A percentile compares a stretch with the other conserved stretches of the same genome.
These are phyloP conservation scores for Rhegmatorhina hoffmannsi DNA, from an alignment of 2,113 vertebrate species.

Conservation along the genomic window DNA sequence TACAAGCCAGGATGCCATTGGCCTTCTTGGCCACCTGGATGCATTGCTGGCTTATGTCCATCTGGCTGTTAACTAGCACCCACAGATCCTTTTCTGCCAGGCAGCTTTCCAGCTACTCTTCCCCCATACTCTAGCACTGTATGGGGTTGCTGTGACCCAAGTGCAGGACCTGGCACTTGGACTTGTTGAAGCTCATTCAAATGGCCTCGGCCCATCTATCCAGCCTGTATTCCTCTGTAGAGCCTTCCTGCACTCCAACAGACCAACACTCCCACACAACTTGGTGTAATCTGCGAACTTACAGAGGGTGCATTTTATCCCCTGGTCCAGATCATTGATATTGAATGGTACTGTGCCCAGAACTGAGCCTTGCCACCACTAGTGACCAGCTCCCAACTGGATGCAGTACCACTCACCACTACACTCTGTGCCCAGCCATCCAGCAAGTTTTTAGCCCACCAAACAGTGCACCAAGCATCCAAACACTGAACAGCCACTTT, in stretches of 20 bases:
- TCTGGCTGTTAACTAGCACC: accelerated
- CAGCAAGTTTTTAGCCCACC: accelerated
- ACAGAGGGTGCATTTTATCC: no score
- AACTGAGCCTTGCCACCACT: background rate
- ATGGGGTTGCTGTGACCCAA: background rate
- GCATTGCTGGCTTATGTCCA: background rate
- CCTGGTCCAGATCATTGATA: background rate
- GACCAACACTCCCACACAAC: background rate
- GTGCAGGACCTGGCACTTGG: background rate
- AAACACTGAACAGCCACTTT: background rate
- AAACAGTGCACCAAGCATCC: background rate
- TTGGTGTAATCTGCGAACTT: background rate
- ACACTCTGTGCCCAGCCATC: no score
- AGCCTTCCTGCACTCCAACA: accelerated
- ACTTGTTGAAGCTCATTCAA: no score
- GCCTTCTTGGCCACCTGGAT: background rate
- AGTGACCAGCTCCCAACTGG: no score
- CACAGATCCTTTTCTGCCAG: background rate
- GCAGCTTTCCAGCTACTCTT: background rate
- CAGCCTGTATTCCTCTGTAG: background rate
- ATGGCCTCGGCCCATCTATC: accelerated
- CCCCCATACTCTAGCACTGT: background rate
- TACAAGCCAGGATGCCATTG: background rate
- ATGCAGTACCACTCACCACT: background rate
- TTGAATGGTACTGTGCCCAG: background rate